Evolutionary conservation across 2,797 vertebrate species (phyloP), one percentile per base, ranked within the genome.

Genomic region (Chiloscyllium punctatum): DNA sequence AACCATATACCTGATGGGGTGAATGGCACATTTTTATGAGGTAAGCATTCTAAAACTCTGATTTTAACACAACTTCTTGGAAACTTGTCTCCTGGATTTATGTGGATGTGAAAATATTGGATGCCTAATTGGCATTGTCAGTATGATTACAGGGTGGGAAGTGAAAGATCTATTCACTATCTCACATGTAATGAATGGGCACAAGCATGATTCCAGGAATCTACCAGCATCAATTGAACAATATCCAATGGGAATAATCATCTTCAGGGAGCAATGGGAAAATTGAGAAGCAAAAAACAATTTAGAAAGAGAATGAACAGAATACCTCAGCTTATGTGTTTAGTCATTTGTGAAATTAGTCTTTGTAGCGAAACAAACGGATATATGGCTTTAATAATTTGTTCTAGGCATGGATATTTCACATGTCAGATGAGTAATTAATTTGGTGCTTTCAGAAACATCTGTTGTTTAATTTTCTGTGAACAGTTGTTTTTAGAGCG

Each of bases 311-410:
- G 18, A 69, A 37, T 69, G 21, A 92, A 68, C 62, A 92, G n/a
- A n/a, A 92, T 68, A 69, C 33, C 15, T 92, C 90, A 92, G 62
- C 90, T 30, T 92, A 68, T 92, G 90, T 92, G 9, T 68, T 92
- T 68, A 92, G 66, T n/a, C 90, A 92, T 30, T 42, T 92, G 62
- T 69, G 90, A 92, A 91, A 92, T 92, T 92, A 42, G n/a, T 69
- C 90, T 92, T 37, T 92, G 62, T 69, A 15, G 9, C n/a, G 42
- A 42, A 92, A 92, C 66, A 68, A 90, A 57, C 69, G 66, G 90
- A 68, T 69, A 69, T n/a, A 25, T 42, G 62, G 21, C n/a, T 69
- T 69, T 42, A 68, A 68, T 91, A 37, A 62, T 37, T 66, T 91
- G 30, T 66, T 68, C 88, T 33, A 66, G 53, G 7, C 30, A n/a